Evolutionary conservation across 2,888 invertebrate species (phyloP).

Genomic region (Pogonocherus hispidulus): DNA sequence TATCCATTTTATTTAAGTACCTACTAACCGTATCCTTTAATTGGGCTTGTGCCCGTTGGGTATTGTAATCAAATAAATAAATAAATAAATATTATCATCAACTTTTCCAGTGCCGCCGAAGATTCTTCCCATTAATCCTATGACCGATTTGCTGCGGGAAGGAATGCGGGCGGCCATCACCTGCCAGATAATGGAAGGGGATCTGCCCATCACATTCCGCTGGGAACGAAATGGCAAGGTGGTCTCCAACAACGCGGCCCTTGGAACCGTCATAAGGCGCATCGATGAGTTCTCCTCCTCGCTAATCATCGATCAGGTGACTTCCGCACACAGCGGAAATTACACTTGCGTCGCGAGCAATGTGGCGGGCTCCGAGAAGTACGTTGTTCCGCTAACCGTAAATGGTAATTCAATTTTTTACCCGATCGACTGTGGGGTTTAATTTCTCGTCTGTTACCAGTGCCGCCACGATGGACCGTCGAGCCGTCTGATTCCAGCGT

Average conservation of each 20-base stretch:
- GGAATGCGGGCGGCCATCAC: constrained; percentile 92
- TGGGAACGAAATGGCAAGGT: constrained; percentile 90
- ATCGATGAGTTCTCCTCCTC: constrained; percentile 90
- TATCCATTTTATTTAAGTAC: too few relatives aligned
- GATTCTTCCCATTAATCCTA: constrained; percentile 86
- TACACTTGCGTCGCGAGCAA: constrained; percentile 94
- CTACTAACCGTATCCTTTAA: too few relatives aligned
- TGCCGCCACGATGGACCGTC: constrained; percentile 91
- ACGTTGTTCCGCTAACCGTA: constrained; percentile 84
- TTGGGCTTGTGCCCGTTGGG: too few relatives aligned
- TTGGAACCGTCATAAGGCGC: constrained; percentile 73
- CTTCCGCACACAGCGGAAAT: constrained; percentile 89
- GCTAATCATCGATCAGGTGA: constrained; percentile 87
- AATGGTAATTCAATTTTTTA: constrained; percentile 74
- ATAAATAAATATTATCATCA: too few relatives aligned
- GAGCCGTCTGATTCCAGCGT: constrained; percentile 88
- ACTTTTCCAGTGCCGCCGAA: constrained; percentile 81
- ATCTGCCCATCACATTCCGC: constrained; percentile 90
- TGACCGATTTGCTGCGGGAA: constrained; percentile 85
- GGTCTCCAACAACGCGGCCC: constrained; percentile 69
- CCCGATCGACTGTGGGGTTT: not conserved
- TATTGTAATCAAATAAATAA: too few relatives aligned
- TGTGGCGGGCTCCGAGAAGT: constrained; percentile 84
- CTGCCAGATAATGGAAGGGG: constrained; percentile 92
- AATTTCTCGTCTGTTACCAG: constrained; percentile 67